Conservation (phyloP, 2,888 invertebrate genomes). For the Stenotaenia linearis region DNA sequence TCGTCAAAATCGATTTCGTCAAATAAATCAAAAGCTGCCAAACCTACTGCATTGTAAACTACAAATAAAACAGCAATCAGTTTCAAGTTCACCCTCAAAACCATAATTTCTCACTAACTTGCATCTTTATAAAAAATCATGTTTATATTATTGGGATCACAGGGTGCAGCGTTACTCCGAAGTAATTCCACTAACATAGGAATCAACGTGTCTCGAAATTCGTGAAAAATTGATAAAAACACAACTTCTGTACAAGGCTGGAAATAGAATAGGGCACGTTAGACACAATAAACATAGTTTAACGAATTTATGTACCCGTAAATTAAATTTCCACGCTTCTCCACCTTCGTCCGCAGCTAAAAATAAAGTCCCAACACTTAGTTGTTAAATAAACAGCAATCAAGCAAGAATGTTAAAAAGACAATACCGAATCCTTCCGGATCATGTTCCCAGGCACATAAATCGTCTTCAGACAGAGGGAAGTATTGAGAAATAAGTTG, state of each 20-base stretch:
- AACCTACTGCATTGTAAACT: conserved; percentile 84
- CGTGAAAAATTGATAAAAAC: conserved; percentile 75
- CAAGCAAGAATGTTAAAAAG: too few species aligned
- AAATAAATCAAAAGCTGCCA: conserved; percentile 81
- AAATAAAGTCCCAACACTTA: conserved; percentile 36
- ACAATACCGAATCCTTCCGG: conserved; percentile 83
- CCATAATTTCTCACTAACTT: too few species aligned
- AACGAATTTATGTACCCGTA: conserved; percentile 59
- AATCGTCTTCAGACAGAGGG: conserved; percentile 71
- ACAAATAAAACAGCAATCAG: conserved; percentile 39
- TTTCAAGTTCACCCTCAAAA: too few species aligned
- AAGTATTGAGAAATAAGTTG: conserved; percentile 84
- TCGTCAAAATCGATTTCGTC: conserved; percentile 90
- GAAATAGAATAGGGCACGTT: neutral
- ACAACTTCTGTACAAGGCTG: conserved; percentile 83
- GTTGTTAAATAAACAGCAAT: conserved; percentile 35
- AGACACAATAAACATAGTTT: neutral
- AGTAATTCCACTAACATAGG: conserved; percentile 68
- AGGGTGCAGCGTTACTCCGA: conserved; percentile 60
- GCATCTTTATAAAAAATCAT: conserved; percentile 84
- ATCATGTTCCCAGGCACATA: conserved; percentile 81
- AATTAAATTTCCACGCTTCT: conserved; percentile 89
- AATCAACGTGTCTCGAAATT: conserved; percentile 65
- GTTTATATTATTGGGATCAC: conserved; percentile 64
- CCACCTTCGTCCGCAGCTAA: conserved; percentile 70